A percentile compares a stretch with the other conserved stretches of the same genome.
Evolutionary conservation across 2,113 vertebrate species (phyloP).

Genomic region (Oryzias melastigma): DNA sequence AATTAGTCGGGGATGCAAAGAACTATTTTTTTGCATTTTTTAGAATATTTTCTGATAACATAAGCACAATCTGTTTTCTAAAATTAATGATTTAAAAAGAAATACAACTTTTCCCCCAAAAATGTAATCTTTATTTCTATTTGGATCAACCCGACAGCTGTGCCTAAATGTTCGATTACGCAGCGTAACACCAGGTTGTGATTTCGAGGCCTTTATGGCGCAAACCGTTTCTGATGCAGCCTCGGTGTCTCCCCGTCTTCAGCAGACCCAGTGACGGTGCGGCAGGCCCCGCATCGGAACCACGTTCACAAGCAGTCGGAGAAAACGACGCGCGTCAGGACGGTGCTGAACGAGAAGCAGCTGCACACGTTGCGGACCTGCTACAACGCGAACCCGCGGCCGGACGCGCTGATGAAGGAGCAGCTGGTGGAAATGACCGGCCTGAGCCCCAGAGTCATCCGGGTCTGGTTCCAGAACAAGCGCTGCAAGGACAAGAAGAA

Average conservation of each 20-base stretch:
- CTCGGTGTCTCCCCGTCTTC: not conserved
- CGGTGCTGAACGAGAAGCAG: conserved; percentile 96
- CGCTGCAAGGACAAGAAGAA: conserved; percentile 98
- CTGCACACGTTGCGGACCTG: conserved; percentile 93
- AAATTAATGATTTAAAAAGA: no score
- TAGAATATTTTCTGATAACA: no score
- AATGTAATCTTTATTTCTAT: no score
- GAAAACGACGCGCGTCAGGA: conserved; percentile 93
- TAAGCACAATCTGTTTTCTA: no score
- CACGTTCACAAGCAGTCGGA: conserved; percentile 87
- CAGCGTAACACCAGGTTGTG: no score
- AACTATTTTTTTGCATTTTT: no score
- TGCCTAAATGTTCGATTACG: no score
- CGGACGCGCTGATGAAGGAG: conserved; percentile 96
- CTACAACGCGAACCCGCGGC: conserved; percentile 94
- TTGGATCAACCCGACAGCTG: no score
- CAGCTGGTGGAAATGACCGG: conserved; percentile 98
- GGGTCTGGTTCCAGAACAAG: conserved; percentile 99
- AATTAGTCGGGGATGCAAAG: no score
- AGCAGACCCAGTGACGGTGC: conserved; percentile 81
- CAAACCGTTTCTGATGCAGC: conserved; percentile 1
- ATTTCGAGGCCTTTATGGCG: not conserved
- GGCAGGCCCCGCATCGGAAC: conserved; percentile 83
- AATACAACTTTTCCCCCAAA: no score
- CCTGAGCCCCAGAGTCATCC: conserved; percentile 92